phyloP scores from a whole-genome alignment of 2,113 vertebrate genomes.

The Strigops habroptila region DNA sequence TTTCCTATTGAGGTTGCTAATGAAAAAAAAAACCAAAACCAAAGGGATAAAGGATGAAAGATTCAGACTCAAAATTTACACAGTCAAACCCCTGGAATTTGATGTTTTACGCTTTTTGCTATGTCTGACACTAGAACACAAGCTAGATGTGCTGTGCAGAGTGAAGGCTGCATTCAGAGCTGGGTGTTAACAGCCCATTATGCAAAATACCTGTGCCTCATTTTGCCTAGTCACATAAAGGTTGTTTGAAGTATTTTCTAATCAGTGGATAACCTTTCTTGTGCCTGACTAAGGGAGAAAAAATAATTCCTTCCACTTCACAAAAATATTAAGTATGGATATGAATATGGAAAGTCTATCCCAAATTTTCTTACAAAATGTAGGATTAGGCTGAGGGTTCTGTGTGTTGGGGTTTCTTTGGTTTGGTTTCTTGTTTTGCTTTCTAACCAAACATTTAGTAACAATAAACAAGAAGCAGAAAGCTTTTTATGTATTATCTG shows the following conservation, averaged over 20 bases:
- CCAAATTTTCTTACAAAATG: background rate
- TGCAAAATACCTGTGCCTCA: background rate
- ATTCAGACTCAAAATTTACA: background rate
- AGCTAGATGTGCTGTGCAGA: background rate
- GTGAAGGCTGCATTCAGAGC: background rate
- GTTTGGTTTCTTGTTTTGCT: background rate
- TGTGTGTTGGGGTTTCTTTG: rapidly evolving
- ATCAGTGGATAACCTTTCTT: background rate
- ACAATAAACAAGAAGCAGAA: background rate
- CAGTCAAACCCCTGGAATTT: background rate
- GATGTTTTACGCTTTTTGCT: background rate
- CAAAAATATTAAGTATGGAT: background rate
- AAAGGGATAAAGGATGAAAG: background rate
- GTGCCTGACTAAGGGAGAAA: background rate
- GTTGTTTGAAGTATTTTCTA: background rate
- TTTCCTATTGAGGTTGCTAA: background rate
- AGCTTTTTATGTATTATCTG: background rate
- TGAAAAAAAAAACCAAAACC: background rate
- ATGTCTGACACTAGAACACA: background rate
- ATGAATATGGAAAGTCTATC: background rate
- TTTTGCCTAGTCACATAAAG: background rate
- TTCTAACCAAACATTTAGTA: background rate
- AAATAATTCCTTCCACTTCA: background rate
- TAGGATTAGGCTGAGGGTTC: background rate
- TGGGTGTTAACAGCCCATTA: background rate